Conservation (phyloP, 2,797 vertebrate genomes). For the Tokudaia tokunoshimensis region DNA sequence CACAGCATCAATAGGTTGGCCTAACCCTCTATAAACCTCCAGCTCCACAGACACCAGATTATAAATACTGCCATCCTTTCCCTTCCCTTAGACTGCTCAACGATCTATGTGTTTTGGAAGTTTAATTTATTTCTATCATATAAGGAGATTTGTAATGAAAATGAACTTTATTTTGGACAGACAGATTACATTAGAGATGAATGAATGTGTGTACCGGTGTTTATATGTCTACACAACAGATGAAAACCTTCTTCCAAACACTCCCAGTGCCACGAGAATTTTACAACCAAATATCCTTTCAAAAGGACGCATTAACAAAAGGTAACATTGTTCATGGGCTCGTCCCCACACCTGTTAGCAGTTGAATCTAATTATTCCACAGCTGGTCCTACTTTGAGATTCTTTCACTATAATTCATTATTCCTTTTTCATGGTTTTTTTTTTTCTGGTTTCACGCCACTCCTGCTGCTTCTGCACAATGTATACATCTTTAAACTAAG, state of each 20-base stretch:
- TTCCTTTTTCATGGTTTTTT: constrained; percentile 73
- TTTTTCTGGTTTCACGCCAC: constrained; percentile 72
- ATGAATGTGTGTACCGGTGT: background rate
- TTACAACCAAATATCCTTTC: constrained; percentile 78
- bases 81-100: background rate
- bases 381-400: constrained; percentile 87
- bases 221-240: background rate
- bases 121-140: background rate
- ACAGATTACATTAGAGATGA: background rate
- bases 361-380: constrained; percentile 87
- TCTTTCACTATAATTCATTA: constrained; percentile 86
- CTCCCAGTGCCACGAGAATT: constrained; percentile 67
- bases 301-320: constrained; percentile 73
- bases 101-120: background rate
- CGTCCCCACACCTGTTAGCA: constrained; percentile 87
- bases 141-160: background rate
- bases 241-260: constrained; percentile 58
- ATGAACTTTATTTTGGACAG: constrained; percentile 8
- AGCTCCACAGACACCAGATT: background rate
- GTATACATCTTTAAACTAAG: constrained; percentile 74
- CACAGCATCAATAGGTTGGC: background rate
- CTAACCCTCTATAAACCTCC: background rate
- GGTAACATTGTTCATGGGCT: constrained; percentile 75
- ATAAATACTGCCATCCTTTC: background rate
- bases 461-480: constrained; percentile 48